Percentiles rank a stretch among this genome's conserved stretches.
Conservation (phyloP, 2,113 vertebrate genomes). For the Cyprinodon brontotheroides region DNA sequence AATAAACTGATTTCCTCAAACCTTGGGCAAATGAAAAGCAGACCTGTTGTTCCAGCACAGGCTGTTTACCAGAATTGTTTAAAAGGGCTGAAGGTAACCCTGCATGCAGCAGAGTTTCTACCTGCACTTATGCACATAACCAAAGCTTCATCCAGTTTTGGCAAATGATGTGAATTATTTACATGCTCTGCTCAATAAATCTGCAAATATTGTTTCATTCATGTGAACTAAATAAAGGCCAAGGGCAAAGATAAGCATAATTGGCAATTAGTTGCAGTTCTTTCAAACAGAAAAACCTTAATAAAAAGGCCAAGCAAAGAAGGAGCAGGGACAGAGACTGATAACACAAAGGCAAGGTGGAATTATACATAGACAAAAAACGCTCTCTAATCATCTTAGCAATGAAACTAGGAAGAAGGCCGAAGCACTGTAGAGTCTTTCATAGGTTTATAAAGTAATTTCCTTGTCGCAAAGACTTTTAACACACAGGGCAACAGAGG, state of each 20-base stretch:
- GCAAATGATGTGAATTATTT: conserved; percentile 10
- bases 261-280: conserved; percentile 21
- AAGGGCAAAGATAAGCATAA: neutral
- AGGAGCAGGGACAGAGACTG: conserved; percentile 32
- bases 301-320: conserved; percentile 26
- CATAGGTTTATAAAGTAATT: conserved; percentile 78
- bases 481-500: conserved; percentile 67
- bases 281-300: conserved; percentile 17
- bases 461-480: conserved; percentile 77
- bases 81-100: conserved; percentile 45
- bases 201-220: conserved; percentile 4
- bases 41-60: conserved; percentile 47
- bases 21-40: conserved; percentile 68
- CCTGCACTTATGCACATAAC: conserved; percentile 3
- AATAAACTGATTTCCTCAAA: conserved; percentile 66
- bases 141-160: conserved; percentile 3
- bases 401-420: conserved; percentile 57
- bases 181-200: neutral
- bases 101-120: neutral
- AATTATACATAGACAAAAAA: conserved; percentile 8
- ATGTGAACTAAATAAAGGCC: conserved; percentile 7
- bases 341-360: conserved; percentile 30
- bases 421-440: conserved; percentile 70
- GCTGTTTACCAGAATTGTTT: conserved; percentile 45
- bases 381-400: conserved; percentile 49